These are phyloP conservation scores for Macaria notata DNA, from an alignment of 2,888 invertebrate genomes.

Conservation along the genomic window DNA sequence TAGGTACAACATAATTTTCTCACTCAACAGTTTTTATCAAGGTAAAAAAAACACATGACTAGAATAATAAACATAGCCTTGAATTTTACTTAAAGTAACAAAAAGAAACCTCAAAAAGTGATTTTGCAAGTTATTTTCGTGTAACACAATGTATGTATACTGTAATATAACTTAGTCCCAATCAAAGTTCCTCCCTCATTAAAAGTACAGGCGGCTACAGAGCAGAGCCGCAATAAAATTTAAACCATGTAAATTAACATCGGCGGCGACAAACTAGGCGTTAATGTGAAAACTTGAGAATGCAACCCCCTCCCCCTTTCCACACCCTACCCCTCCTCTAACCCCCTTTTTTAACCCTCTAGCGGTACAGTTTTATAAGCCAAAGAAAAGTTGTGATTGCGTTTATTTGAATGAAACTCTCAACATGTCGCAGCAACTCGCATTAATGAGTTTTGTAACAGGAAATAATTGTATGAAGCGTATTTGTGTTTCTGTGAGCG, in stretches of 20 bases:
- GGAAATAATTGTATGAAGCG: not conserved
- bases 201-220: conserved; percentile 8
- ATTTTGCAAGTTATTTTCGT: too few species aligned
- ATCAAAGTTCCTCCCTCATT: conserved; percentile 6
- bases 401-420: conserved; percentile 4
- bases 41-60: too few species aligned
- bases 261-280: conserved; percentile 11
- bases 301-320: conserved; percentile 2
- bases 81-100: too few species aligned
- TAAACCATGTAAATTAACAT: conserved; percentile 11
- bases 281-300: conserved; percentile 21
- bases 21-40: too few species aligned
- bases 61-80: too few species aligned
- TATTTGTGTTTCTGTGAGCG: not conserved
- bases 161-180: too few species aligned
- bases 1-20: too few species aligned
- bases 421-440: not conserved
- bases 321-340: not conserved
- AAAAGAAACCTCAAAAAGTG: too few species aligned
- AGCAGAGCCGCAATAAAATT: conserved; percentile 9
- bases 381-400: conserved; percentile 8
- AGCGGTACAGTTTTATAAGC: conserved; percentile 6
- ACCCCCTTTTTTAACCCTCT: not conserved
- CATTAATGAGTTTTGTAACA: conserved; percentile 4
- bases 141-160: too few species aligned